Evolutionary conservation across 2,113 vertebrate species (phyloP).

Genomic region (Podarcis raffonei): DNA sequence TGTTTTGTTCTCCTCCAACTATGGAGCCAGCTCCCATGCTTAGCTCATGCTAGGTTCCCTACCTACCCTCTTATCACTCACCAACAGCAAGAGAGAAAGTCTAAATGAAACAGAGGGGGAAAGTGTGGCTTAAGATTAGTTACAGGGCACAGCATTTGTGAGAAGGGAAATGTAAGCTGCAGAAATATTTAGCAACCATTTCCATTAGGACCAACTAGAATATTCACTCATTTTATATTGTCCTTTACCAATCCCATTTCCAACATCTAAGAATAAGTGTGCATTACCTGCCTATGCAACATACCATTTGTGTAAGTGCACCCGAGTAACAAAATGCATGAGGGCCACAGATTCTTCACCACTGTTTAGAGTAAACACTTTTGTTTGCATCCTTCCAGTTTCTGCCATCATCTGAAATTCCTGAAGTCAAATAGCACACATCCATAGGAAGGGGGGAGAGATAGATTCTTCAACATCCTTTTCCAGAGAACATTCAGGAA

Average conservation of each 20-base stretch:
- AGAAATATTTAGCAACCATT: not conserved
- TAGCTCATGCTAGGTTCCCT: not conserved
- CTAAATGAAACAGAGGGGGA: not conserved
- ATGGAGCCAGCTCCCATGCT: too few relatives aligned
- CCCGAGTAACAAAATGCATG: not conserved
- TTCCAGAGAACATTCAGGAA: conserved; percentile 32
- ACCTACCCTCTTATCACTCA: not conserved
- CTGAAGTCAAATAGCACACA: too few relatives aligned
- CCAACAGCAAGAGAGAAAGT: not conserved
- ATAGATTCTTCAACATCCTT: conserved; percentile 43
- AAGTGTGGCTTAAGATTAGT: not conserved
- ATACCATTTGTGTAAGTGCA: not conserved
- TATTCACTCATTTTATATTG: not conserved
- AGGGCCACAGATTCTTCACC: not conserved
- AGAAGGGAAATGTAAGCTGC: not conserved
- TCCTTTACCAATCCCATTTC: not conserved
- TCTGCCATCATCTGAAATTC: too few relatives aligned
- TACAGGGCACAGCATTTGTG: not conserved
- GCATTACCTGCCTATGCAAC: not conserved
- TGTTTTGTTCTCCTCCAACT: not conserved
- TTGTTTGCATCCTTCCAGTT: too few relatives aligned
- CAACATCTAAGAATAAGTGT: not conserved
- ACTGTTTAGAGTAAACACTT: not conserved
- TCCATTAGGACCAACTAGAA: not conserved
- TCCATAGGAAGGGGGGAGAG: conserved; percentile 8